These are phyloP conservation scores for Stenodema calcarata DNA, from an alignment of 2,888 invertebrate species.

Conservation along the genomic window DNA sequence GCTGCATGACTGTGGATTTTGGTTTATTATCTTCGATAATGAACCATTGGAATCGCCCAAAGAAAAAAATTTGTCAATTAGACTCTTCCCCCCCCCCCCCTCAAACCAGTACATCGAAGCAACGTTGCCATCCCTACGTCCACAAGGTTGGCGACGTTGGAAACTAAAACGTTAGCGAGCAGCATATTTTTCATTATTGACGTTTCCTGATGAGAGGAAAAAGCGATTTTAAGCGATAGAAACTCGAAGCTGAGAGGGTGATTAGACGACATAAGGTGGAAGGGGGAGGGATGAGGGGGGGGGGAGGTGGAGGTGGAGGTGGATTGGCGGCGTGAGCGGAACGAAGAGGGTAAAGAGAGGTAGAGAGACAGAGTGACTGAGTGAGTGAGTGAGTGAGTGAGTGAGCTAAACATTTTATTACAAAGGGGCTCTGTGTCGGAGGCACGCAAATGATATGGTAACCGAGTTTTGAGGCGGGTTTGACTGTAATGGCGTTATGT, in stretches of 20 bases:
- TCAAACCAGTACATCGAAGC: no score
- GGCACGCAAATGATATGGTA: constrained; percentile 56
- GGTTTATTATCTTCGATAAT: no score
- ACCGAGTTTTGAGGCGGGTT: constrained; percentile 53
- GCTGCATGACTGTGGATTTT: no score
- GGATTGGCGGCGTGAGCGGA: neutral
- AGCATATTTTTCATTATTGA: constrained; percentile 2
- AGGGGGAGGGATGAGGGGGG: neutral
- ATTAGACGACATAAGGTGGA: neutral
- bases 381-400: neutral
- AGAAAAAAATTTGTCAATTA: no score
- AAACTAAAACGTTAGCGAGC: neutral
- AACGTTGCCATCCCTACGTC: no score
- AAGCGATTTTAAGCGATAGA: neutral
- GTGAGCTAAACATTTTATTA: constrained; percentile 45
- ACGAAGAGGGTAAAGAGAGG: neutral
- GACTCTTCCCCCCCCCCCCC: no score
- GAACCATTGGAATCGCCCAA: no score
- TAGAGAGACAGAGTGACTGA: constrained; percentile 2
- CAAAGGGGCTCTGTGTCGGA: constrained; percentile 46
- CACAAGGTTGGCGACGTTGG: neutral
- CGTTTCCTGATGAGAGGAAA: neutral
- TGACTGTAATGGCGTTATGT: constrained; percentile 52
- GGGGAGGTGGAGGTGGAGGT: neutral
- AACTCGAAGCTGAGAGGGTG: neutral